These are phyloP conservation scores for Epirrhoe tristata DNA, from an alignment of 2,888 invertebrate genomes.

Conservation along the genomic window DNA sequence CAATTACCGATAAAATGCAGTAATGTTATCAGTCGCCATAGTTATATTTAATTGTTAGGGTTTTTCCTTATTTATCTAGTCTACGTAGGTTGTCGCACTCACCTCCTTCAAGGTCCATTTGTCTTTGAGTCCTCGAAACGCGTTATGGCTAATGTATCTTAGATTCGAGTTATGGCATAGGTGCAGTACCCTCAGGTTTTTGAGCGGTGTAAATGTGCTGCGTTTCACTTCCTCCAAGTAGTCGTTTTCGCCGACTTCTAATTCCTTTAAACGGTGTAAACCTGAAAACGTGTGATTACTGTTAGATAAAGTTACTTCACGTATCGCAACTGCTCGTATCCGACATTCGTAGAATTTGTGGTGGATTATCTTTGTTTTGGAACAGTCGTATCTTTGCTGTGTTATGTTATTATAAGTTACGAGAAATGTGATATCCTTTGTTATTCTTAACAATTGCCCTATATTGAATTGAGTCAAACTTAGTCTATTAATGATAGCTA, in stretches of 20 bases:
- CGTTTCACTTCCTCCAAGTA: conserved; percentile 83
- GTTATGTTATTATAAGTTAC: conserved; percentile 1
- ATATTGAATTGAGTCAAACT: not conserved
- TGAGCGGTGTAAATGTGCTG: conserved; percentile 82
- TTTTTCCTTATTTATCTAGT: conserved; percentile 36
- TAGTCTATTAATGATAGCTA: not conserved
- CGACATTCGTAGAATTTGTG: conserved; percentile 9
- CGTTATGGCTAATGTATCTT: conserved; percentile 85
- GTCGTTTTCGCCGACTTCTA: conserved; percentile 87
- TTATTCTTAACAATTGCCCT: not conserved
- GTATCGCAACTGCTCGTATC: conserved; percentile 9
- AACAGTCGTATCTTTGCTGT: conserved; percentile 1
- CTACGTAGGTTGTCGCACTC: conserved; percentile 41
- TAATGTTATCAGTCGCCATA: conserved; percentile 34
- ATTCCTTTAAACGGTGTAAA: conserved; percentile 79
- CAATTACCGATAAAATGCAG: conserved; percentile 28
- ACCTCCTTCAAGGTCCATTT: conserved; percentile 84
- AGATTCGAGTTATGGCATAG: conserved; percentile 83
- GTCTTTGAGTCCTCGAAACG: conserved; percentile 81
- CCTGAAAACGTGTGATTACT: conserved; percentile 61
- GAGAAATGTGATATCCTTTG: conserved; percentile 6
- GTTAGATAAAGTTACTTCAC: conserved; percentile 13
- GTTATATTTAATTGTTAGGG: conserved; percentile 32
- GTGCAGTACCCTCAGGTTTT: conserved; percentile 73
- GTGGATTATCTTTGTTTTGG: conserved; percentile 18